Evolutionary conservation across 2,113 vertebrate species (phyloP), one percentile per base, ranked within the genome.

Genomic region (Labeo rohita): DNA sequence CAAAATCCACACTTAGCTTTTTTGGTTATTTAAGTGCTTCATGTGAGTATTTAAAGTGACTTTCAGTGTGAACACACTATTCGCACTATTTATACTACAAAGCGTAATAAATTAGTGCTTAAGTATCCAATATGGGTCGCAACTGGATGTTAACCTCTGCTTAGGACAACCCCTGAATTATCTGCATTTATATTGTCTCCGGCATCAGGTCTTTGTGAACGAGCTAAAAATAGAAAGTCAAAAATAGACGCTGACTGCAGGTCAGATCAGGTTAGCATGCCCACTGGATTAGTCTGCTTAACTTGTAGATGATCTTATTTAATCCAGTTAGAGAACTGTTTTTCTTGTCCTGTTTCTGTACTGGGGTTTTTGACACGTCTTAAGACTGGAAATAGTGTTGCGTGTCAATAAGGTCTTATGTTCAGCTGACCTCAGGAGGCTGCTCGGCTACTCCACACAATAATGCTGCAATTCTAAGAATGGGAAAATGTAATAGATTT

Each of bases 311-410:
- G 82, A 75, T 39, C 86, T 76, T 1, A 23, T 76, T 70, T 92
- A 93, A 93, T 92, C 90, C 90, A 59, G 43, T 81, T 84, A 86
- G 84, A 47, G 49, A 88, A 81, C 77, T 85, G 43, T 85, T 23
- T 86, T 80, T 23, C 47, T 81, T 21, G 61, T 52, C 39, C 8
- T 36, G 52, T 36, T 34, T 84, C 63, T 61, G 34, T 65, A 18
- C 18, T 16, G 6, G 47, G 74, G 73, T 36, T 82, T 45, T 21
- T 49, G 54, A 34, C 16, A 28, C 11, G 36, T 84, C 66, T 73
- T 65, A 34, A 28, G 50, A 6, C 9, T 21, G n/a, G 15, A 34
- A 34, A 77, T 15, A 61, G 52, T 45, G 18, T 15, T 15, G 13
- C 13, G 0, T 49, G 43, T 63, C 21, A 49, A 28, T 28, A 28